These are phyloP conservation scores for Coturnix japonica DNA, from an alignment of 2,113 vertebrate species.

Conservation along the genomic window DNA sequence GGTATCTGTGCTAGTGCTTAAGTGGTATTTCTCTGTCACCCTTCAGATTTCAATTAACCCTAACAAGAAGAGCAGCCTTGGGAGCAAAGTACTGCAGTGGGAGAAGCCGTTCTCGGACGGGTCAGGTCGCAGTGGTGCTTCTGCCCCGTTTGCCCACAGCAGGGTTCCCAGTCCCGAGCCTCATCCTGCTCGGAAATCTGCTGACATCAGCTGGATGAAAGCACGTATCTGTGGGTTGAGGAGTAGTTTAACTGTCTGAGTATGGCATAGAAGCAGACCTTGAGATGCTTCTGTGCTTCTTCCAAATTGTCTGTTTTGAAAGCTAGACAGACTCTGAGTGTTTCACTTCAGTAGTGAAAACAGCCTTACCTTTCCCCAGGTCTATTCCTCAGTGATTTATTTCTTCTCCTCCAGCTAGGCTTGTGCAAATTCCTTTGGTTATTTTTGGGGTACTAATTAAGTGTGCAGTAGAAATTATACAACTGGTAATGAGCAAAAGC, in stretches of 20 bases:
- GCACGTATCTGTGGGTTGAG: neutral
- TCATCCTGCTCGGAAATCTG: neutral
- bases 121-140: neutral
- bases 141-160: neutral
- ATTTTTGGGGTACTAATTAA: constrained; percentile 70
- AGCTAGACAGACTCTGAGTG: constrained; percentile 4
- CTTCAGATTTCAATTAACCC: neutral
- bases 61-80: neutral
- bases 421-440: constrained; percentile 52
- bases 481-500: constrained; percentile 66
- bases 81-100: neutral
- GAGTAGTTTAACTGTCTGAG: neutral
- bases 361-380: neutral
- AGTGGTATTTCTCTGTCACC: neutral
- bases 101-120: neutral
- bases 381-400: constrained; percentile 31
- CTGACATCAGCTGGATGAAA: neutral
- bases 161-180: neutral
- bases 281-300: neutral
- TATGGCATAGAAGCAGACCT: neutral
- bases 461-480: constrained; percentile 42
- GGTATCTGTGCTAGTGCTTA: neutral
- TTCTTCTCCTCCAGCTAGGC: constrained; percentile 32
- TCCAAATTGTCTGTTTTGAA: neutral
- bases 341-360: constrained; percentile 16